Evolutionary conservation across 2,888 invertebrate genomes (phyloP).

Genomic region (Loripinus fragilis): DNA sequence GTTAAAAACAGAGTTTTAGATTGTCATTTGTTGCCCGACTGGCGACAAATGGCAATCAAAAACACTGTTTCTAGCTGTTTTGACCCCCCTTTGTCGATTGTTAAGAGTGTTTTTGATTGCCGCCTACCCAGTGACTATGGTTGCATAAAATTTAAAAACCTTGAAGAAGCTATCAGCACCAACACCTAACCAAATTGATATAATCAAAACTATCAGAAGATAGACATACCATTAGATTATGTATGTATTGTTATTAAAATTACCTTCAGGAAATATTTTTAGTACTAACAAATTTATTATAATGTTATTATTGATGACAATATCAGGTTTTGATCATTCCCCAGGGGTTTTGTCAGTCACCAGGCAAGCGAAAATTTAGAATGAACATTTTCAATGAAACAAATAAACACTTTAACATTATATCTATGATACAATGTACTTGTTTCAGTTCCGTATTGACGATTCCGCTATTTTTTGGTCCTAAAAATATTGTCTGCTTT

Average conservation of each 20-base stretch:
- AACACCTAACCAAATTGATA: background rate
- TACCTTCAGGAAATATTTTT: background rate
- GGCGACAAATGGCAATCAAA: too few species aligned
- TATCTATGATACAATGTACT: background rate
- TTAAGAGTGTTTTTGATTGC: too few species aligned
- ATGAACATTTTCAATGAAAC: background rate
- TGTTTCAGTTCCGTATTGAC: too few species aligned
- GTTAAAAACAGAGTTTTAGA: too few species aligned
- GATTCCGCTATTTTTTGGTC: too few species aligned
- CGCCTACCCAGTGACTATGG: too few species aligned
- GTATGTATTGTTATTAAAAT: background rate
- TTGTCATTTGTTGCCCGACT: too few species aligned
- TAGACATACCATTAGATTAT: background rate
- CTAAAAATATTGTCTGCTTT: too few species aligned
- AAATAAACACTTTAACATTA: background rate
- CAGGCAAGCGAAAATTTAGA: conserved; percentile 5
- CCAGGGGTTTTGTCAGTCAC: background rate
- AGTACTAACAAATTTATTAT: conserved; percentile 10
- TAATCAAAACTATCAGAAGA: background rate
- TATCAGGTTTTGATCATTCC: conserved; percentile 3
- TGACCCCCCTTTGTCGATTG: too few species aligned
- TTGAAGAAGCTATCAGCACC: background rate
- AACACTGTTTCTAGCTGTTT: too few species aligned
- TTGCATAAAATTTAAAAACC: too few species aligned
- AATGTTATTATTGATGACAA: conserved; percentile 19